A percentile compares a stretch with the other conserved stretches of the same genome.
phyloP scores from a whole-genome alignment of 2,888 invertebrate species.

The Dryobota labecula region DNA sequence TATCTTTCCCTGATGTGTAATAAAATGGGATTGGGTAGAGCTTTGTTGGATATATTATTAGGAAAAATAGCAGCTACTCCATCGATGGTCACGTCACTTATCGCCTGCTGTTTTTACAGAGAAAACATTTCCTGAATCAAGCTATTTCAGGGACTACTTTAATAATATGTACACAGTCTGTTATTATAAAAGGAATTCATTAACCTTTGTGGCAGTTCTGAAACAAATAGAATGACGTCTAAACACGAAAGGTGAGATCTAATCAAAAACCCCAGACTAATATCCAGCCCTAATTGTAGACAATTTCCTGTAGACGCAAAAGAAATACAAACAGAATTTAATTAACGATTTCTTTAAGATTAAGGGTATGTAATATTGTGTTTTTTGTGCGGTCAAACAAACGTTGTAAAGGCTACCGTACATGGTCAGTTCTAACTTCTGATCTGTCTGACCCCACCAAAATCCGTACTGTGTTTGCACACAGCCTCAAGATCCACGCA shows the following conservation, averaged over 20 bases:
- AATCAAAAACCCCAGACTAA: constrained; percentile 17
- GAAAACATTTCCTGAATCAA: not conserved
- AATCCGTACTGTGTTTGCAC: not conserved
- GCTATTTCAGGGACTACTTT: not conserved
- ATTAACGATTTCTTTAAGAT: not conserved
- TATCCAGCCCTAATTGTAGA: constrained; percentile 24
- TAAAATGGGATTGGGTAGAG: constrained; percentile 30
- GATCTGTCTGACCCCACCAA: not conserved
- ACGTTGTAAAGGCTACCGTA: not conserved
- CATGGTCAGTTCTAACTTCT: not conserved
- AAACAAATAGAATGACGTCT: constrained; percentile 34
- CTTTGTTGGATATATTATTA: constrained; percentile 4
- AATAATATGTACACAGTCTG: not conserved
- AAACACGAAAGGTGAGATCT: constrained; percentile 43
- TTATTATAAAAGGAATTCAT: not conserved
- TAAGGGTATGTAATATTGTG: not conserved
- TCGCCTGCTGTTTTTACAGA: not conserved
- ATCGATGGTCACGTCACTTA: not conserved
- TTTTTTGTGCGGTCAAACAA: not conserved
- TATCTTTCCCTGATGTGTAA: constrained; percentile 32
- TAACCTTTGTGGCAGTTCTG: not conserved
- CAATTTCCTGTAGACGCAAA: constrained; percentile 29
- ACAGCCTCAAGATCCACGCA: not conserved
- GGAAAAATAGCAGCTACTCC: not conserved
- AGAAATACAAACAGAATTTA: constrained; percentile 19